Conservation (phyloP, 2,888 invertebrate species). For the Drosophila mimica region DNA sequence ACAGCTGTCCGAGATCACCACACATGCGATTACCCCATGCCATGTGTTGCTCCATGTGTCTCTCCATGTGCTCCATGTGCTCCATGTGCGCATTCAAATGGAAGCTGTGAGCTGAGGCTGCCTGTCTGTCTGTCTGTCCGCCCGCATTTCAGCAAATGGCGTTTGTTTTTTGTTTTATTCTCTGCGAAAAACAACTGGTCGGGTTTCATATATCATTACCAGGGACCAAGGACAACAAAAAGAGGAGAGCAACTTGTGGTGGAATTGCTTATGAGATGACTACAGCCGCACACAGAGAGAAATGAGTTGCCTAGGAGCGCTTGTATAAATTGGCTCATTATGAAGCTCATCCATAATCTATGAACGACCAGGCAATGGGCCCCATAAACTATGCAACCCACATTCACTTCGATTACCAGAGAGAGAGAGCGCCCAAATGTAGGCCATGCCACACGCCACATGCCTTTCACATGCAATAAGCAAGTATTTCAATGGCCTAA, state of each 20-base stretch:
- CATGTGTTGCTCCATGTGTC: slow-evolving; percentile 66
- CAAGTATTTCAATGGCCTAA: slow-evolving; percentile 8
- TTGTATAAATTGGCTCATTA: slow-evolving; percentile 82
- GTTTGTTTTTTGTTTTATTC: slow-evolving; percentile 30
- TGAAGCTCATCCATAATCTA: slow-evolving; percentile 82
- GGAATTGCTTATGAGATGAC: slow-evolving; percentile 67
- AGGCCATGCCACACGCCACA: slow-evolving; percentile 37
- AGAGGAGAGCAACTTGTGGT: slow-evolving; percentile 30
- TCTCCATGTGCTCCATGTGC: slow-evolving; percentile 56
- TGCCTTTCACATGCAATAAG: slow-evolving; percentile 23
- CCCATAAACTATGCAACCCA: slow-evolving; percentile 73
- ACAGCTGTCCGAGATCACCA: slow-evolving; percentile 48
- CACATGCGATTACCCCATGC: slow-evolving; percentile 56
- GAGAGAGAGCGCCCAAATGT: slow-evolving; percentile 46
- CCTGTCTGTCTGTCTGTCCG: slow-evolving; percentile 39
- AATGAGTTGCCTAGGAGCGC: slow-evolving; percentile 52
- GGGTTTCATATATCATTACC: slow-evolving; percentile 78
- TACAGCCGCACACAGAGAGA: slow-evolving; percentile 8
- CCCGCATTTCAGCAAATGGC: slow-evolving; percentile 73
- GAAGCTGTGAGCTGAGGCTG: slow-evolving; percentile 47
- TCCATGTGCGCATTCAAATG: slow-evolving; percentile 72
- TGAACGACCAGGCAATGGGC: slow-evolving; percentile 62
- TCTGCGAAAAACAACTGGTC: slow-evolving; percentile 61
- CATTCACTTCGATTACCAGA: slow-evolving; percentile 68
- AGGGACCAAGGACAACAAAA: slow-evolving; percentile 1